Evolutionary conservation across 2,113 vertebrate genomes (phyloP), one percentile per base, ranked within the genome.

Genomic region (Chloroceryle aenea): DNA sequence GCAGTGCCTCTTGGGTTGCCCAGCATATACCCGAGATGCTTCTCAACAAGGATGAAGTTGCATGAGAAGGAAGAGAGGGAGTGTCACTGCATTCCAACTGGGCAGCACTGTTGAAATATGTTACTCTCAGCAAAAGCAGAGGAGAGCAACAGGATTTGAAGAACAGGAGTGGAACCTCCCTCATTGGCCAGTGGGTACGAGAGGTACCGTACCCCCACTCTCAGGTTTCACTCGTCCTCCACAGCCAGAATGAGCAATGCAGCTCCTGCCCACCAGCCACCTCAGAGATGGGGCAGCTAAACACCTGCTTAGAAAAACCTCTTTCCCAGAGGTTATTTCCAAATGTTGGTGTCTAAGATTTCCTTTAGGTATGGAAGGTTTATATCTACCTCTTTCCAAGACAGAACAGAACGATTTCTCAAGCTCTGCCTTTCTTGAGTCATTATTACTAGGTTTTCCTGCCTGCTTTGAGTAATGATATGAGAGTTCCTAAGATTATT

Each of bases 181-280:
- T 79, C 52, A 27, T 7, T 8, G 43, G 26, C 22, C 12, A 9
- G 29, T 0, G 0, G 19, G 20, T 67, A 82, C 50, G 58, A 89
- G 72, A 84, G 17, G 14, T 52, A 17, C 3, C 30, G n/a, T n/a
- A n/a, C n/a, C 15, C 38, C 34, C 0, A 0, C 14, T 58, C 45
- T 38, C 2, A 2, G 53, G 25, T 12, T 64, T 38, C 29, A 14
- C 17, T 59, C 27, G 36, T 26, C 66, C 83, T 62, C 27, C 66
- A 58, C 66, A 83, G 47, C 14, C 19, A 42, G 22, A 29, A 66
- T 5, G 14, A 91, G 9, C 40, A 69, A 27, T 11, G 30, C 40
- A 71, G 56, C 45, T 85, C 36, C 43, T 66, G 26, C 36, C 45
- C 20, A 38, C 9, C 17, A 53, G 26, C 36, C 50, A 52, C 19